A percentile compares a stretch with the other conserved stretches of the same genome.
Evolutionary conservation across 2,797 vertebrate genomes (phyloP).

Genomic region (Selene dorsalis): DNA sequence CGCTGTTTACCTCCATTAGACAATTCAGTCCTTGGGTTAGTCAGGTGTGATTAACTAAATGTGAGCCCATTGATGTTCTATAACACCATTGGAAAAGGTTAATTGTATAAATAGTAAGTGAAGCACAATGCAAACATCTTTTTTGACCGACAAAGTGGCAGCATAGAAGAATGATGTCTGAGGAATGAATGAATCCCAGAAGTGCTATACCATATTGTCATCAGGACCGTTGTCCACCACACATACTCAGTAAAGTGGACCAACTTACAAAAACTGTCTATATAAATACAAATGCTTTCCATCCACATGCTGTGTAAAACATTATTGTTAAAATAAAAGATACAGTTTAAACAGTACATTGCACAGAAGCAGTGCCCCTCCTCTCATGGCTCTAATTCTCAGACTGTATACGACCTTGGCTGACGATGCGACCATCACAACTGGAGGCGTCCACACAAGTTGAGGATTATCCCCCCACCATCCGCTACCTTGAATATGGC

Average conservation of each 20-base stretch:
- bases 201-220: neutral
- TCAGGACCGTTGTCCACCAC: neutral
- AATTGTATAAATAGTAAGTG: neutral
- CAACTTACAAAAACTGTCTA: neutral
- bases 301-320: neutral
- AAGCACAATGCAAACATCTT: neutral
- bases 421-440: constrained; percentile 47
- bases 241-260: neutral
- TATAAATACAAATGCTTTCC: constrained; percentile 4
- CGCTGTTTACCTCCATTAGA: constrained; percentile 6
- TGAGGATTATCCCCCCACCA: constrained; percentile 63
- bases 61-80: neutral
- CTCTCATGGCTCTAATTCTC: constrained; percentile 38
- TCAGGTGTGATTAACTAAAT: neutral
- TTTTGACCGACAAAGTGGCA: neutral
- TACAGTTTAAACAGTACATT: neutral
- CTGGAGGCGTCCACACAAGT: constrained; percentile 49
- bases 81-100: neutral
- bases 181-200: neutral
- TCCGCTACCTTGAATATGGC: constrained; percentile 57
- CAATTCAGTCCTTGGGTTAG: neutral
- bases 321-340: neutral
- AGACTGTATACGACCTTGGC: constrained; percentile 23
- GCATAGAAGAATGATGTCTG: neutral
- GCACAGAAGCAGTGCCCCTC: neutral